phyloP scores from a whole-genome alignment of 1,140 invertebrate genomes.

The Brachionus rotundiformis region DNA sequence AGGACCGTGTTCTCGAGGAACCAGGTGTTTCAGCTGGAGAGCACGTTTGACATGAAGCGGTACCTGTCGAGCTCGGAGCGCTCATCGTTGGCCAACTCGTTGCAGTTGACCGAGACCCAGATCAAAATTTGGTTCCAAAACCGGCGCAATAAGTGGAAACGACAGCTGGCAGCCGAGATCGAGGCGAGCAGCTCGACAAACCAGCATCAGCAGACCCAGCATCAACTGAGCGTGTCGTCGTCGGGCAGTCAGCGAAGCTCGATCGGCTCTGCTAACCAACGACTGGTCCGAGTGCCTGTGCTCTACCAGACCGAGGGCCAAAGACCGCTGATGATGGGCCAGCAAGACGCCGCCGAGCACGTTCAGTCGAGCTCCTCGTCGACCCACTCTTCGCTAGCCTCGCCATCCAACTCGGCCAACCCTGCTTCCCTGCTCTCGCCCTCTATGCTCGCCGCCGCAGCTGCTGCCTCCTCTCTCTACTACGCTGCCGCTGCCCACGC shows the following conservation, averaged over 20 bases:
- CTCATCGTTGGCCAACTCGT: constrained; percentile 84
- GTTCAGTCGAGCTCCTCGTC: constrained; percentile 23
- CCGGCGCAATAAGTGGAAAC: constrained; percentile 52
- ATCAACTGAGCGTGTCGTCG: background rate
- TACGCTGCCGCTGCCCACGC: background rate
- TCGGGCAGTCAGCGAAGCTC: background rate
- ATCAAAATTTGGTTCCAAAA: constrained; percentile 53
- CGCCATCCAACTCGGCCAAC: constrained; percentile 16
- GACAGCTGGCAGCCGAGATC: constrained; percentile 51
- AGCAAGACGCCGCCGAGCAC: background rate
- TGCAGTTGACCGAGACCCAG: constrained; percentile 89
- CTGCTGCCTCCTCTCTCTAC: constrained; percentile 30
- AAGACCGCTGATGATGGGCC: background rate
- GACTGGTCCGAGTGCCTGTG: background rate
- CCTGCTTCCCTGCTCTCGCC: constrained; percentile 29
- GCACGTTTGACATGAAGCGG: constrained; percentile 94
- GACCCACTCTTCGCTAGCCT: constrained; percentile 1
- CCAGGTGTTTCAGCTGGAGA: constrained; percentile 91
- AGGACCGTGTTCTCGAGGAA: constrained; percentile 90
- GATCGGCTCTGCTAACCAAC: background rate
- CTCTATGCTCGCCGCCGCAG: constrained; percentile 41
- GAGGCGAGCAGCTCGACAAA: constrained; percentile 19
- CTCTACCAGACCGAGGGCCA: background rate
- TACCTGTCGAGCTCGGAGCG: constrained; percentile 94
- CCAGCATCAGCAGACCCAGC: background rate